Evolutionary conservation across 2,113 vertebrate species (phyloP).

Genomic region (Crotalus horridus): DNA sequence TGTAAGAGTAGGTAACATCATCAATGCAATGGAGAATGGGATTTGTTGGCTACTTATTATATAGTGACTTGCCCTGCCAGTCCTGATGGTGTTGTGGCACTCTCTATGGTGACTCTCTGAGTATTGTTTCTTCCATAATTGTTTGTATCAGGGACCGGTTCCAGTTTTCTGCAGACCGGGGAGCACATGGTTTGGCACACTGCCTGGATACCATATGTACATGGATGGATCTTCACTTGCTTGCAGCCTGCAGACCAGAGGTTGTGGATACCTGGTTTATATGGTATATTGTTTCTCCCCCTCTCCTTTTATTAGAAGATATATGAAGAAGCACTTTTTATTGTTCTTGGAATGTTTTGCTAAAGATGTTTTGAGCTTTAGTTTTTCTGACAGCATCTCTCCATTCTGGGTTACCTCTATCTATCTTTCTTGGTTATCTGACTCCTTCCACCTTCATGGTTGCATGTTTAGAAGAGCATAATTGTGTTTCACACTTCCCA

Average conservation of each 20-base stretch:
- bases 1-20: not conserved
- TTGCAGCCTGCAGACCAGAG: no score
- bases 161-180: no score
- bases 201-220: no score
- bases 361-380: not conserved
- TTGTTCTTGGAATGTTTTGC: not conserved
- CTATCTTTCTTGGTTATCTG: not conserved
- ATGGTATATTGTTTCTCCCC: not conserved
- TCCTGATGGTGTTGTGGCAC: not conserved
- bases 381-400: not conserved
- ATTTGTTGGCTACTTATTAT: not conserved
- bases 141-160: not conserved
- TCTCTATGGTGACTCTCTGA: not conserved
- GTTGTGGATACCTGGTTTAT: not conserved
- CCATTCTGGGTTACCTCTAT: not conserved
- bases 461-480: not conserved
- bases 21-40: not conserved
- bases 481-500: not conserved
- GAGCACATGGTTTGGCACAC: no score
- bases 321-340: not conserved
- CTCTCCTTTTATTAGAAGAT: not conserved
- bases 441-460: not conserved
- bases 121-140: not conserved
- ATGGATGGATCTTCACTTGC: no score
- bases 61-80: not conserved